A percentile compares a stretch with the other conserved stretches of the same genome.
These are phyloP conservation scores for Vidua chalybeata DNA, from an alignment of 2,113 vertebrate genomes.

Conservation along the genomic window DNA sequence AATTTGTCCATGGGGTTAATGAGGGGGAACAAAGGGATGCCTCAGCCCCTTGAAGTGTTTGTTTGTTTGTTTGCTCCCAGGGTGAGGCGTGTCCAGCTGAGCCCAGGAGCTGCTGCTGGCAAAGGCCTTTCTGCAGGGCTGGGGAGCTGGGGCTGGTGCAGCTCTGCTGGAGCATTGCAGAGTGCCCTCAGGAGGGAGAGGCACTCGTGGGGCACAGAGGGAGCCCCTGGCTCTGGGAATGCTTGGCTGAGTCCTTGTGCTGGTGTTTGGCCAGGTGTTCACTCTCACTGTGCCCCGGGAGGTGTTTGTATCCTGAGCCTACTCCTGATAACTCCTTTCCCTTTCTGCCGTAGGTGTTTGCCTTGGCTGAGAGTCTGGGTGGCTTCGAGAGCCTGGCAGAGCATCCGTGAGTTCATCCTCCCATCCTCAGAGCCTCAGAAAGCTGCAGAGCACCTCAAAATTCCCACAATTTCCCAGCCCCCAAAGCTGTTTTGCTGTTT, in stretches of 20 bases:
- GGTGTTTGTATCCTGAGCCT: background rate
- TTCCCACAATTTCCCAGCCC: background rate
- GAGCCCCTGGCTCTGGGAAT: background rate
- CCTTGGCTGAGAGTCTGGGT: constrained; percentile 89
- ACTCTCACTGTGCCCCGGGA: background rate
- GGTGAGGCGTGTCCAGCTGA: background rate
- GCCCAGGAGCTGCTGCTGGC: background rate
- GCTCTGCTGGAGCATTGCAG: background rate
- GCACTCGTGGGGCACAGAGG: background rate
- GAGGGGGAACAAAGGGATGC: background rate
- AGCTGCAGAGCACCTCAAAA: background rate
- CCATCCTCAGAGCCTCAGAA: background rate
- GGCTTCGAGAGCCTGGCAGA: constrained; percentile 95
- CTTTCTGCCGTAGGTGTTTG: constrained; percentile 79
- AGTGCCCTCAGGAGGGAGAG: background rate
- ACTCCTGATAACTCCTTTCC: background rate
- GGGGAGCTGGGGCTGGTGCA: background rate
- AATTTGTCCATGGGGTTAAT: background rate
- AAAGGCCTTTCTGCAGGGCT: background rate
- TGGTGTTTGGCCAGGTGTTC: background rate
- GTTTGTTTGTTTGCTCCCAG: background rate
- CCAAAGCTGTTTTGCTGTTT: background rate
- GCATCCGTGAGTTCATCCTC: constrained; percentile 85
- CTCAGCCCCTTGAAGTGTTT: background rate
- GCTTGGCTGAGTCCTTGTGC: background rate